A percentile compares a stretch with the other conserved stretches of the same genome.
These are phyloP conservation scores for Heteromormyrus szaboi DNA, from an alignment of 2,797 vertebrate genomes.

Conservation along the genomic window DNA sequence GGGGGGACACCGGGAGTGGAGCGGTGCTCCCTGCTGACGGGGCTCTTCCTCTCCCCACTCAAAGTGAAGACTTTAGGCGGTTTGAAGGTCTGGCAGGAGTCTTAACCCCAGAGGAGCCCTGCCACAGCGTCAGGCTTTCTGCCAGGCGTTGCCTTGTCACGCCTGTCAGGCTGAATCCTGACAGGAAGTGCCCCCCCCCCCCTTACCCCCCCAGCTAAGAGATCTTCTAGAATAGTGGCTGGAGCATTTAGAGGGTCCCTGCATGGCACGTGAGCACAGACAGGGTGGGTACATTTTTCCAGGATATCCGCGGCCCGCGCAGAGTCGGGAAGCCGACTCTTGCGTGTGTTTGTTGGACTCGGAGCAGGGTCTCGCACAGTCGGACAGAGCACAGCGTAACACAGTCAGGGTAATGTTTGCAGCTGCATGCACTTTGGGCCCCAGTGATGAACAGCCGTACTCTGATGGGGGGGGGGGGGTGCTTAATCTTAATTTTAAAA, in stretches of 20 bases:
- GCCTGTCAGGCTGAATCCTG: slow-evolving; percentile 1
- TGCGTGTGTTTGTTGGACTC: background rate
- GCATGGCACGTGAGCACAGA: background rate
- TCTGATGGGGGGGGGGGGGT: background rate
- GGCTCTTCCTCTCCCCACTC: background rate
- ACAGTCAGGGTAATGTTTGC: background rate
- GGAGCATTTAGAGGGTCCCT: background rate
- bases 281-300: background rate
- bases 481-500: background rate
- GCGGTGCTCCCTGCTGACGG: background rate
- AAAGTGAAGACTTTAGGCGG: background rate
- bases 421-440: background rate
- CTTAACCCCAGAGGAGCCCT: background rate
- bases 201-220: background rate
- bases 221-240: background rate
- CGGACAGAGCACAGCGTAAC: background rate
- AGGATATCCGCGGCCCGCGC: background rate
- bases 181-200: background rate
- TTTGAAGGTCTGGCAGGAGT: background rate
- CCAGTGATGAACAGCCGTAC: background rate
- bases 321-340: background rate
- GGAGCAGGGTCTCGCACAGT: background rate
- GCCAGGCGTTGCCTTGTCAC: background rate
- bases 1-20: background rate
- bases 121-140: background rate